These are phyloP conservation scores for Neopipo cinnamomea DNA, from an alignment of 2,113 vertebrate species.

Conservation along the genomic window DNA sequence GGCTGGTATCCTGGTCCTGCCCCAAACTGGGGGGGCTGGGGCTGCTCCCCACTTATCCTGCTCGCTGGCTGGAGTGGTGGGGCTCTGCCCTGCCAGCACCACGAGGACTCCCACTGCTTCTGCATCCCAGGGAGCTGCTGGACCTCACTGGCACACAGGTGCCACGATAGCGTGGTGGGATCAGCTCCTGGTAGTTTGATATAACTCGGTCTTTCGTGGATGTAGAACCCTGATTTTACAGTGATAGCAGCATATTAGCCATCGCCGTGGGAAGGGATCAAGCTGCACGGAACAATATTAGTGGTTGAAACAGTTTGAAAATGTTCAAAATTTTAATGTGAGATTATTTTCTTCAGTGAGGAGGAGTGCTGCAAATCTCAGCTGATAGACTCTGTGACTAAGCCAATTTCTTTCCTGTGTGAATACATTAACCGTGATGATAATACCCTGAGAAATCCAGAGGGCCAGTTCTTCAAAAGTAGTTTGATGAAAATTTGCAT, in stretches of 20 bases:
- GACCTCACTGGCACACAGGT: neutral
- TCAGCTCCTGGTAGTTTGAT: neutral
- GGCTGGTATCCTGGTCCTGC: neutral
- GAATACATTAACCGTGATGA: constrained; percentile 14
- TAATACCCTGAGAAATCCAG: constrained; percentile 20
- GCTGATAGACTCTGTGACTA: neutral
- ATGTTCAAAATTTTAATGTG: neutral
- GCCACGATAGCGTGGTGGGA: rapidly evolving
- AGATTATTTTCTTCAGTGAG: constrained; percentile 2
- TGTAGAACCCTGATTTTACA: neutral
- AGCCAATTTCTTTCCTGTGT: constrained; percentile 3
- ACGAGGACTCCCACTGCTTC: neutral
- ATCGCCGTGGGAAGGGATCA: neutral
- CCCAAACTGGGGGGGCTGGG: neutral
- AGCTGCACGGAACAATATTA: neutral
- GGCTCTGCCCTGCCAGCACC: neutral
- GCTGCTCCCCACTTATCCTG: neutral
- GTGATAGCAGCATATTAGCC: neutral
- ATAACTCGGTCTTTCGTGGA: neutral
- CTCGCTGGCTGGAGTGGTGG: neutral
- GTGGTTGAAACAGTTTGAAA: neutral
- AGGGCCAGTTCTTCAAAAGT: neutral
- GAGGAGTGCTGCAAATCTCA: neutral
- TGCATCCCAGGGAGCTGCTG: neutral
- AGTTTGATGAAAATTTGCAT: neutral